Base-by-base conservation (phyloP, 2,113 vertebrate genomes). In the Nothoprocta perdicaria region DNA sequence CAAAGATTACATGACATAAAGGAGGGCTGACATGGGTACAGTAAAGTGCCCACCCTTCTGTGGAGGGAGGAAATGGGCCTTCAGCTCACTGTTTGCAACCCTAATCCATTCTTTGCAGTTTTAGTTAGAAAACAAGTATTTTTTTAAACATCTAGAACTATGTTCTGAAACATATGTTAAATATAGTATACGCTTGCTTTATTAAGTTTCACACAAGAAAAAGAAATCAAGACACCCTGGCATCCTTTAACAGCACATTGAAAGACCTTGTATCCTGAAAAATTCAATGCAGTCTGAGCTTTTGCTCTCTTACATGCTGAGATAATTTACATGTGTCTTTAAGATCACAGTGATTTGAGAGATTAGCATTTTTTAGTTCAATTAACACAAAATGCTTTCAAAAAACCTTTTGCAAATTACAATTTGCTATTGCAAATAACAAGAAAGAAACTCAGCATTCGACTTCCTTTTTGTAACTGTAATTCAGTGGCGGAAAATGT, bases 311-410 rank as follows among this genome's bases (percentile, higher is more conserved):
- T 55, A 40, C 81, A 55, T 21, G 72, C 86, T 80, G 81, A 84
- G 81, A 82, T 93, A 95, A 95, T 93, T 92, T 93, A 76, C 29
- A 50, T 57, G 58, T 76, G 67, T 92, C 84, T 88, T 94, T 79
- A 89, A 89, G 84, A 94, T 93, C 74, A 60, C 33, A 66, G 38
- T 43, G 67, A 90, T 93, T 86, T 80, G 89, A 50, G 40, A 29
- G 6, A 90, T 95, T 84, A 89, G 86, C 81, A 80, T 95, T 94
- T 92, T 90, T 43, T 53, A 92, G 90, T 87, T 81, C 17, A 93
- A 93, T 93, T 94, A 94, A 80, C 90, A 89, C 62, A 78, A 93
- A 96, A 93, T 86, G 80, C 68, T 95, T 69, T 69, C 69, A 90
- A 90, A 95, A 95, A 95, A n/a, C 67, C 60, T 84, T 92, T 93